Percentiles rank a stretch among this genome's conserved stretches.
These are phyloP conservation scores for Redunca redunca DNA, from an alignment of 2,113 vertebrate genomes.

Conservation along the genomic window DNA sequence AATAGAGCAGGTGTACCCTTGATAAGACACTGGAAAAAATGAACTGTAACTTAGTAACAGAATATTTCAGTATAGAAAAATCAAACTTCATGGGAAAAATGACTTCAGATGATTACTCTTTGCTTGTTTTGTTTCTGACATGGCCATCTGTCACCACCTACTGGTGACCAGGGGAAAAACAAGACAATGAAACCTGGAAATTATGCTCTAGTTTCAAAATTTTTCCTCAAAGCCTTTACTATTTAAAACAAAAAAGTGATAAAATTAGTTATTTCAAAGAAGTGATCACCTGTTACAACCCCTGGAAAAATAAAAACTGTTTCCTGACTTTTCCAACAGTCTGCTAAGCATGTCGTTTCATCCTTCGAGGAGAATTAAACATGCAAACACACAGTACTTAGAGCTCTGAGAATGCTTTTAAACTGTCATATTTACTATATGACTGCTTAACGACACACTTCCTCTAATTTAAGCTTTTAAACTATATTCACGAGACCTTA, in stretches of 20 bases:
- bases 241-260: background rate
- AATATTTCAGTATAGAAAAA: background rate
- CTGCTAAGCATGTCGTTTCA: background rate
- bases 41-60: background rate
- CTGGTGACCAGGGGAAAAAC: slow-evolving; percentile 18
- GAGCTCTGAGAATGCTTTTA: background rate
- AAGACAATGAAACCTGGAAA: background rate
- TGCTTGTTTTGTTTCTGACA: background rate
- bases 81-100: background rate
- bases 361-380: background rate
- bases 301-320: background rate
- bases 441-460: background rate
- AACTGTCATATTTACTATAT: background rate
- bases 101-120: background rate
- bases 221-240: background rate
- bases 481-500: background rate
- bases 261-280: background rate
- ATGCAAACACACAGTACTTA: background rate
- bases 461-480: background rate
- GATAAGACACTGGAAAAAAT: background rate
- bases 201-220: background rate
- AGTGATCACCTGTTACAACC: background rate
- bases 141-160: slow-evolving; percentile 28
- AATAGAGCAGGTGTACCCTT: background rate
- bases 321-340: background rate